phyloP scores from a whole-genome alignment of 2,888 invertebrate species.

The Punctoribates punctum region DNA sequence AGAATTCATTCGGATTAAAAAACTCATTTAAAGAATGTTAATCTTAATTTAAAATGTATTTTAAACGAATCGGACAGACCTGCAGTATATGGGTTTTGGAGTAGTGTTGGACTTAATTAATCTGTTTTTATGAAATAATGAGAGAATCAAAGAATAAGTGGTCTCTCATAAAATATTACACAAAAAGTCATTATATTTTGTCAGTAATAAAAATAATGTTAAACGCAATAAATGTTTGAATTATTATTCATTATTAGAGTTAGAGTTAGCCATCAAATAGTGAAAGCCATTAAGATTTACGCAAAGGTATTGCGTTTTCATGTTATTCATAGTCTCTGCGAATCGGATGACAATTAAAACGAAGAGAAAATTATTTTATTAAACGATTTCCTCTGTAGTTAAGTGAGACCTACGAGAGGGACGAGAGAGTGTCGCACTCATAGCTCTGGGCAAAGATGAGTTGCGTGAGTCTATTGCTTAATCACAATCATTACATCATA shows the following conservation, averaged over 20 bases:
- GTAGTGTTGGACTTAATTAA: no score
- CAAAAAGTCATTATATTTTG: no score
- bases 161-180: no score
- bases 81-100: no score
- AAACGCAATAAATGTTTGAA: no score
- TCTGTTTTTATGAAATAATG: no score
- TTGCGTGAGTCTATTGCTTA: conserved; percentile 31
- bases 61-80: no score
- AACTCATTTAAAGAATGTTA: no score
- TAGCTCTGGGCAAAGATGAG: conserved; percentile 15
- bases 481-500: conserved; percentile 25
- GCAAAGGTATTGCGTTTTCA: neutral
- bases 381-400: neutral
- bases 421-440: conserved; percentile 29
- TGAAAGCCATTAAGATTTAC: neutral
- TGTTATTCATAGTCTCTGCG: neutral
- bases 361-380: conserved; percentile 13
- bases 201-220: no score
- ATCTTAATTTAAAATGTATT: no score
- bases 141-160: no score
- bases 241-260: neutral
- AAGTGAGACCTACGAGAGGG: conserved; percentile 4
- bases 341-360: conserved; percentile 6
- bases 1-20: no score
- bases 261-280: neutral